Base-by-base conservation (phyloP, 1,140 invertebrate genomes). In the Plectus sambesii region DNA sequence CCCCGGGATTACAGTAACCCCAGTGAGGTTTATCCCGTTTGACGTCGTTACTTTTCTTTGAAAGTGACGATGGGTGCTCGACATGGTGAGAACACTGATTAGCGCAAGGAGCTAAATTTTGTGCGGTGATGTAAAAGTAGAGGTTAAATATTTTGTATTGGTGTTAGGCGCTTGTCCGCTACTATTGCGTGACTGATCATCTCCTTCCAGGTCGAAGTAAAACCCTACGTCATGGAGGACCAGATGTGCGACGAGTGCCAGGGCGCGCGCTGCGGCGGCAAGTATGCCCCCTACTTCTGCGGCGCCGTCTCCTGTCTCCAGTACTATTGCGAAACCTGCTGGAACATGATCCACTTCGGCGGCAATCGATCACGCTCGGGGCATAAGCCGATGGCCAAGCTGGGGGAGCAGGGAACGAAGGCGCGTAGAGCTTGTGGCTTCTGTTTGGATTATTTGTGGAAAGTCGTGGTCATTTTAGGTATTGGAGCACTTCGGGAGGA, bases 251-350 rank as follows among this genome's bases (percentile, higher is more conserved):
- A 98, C 72, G 92, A 97, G 74, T 99, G 93, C 75, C 66, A 71
- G 44, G 74, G 74, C 23, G 65, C 62, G 35, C 80, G 90, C 20
- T 97, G 92, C 73, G 85, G 85, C 48, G 88, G 89, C 38, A 94
- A 96, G 74, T 97, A 94, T 72, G 92, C 92, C 36, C 92, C 92
- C 2, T 98, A 97, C 76, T 98, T 98, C 75, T 98, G 93, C 77
- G 89, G 92, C 55, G 96, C 97, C 71, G 89, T 97, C 53, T 94
- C 90, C 53, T 98, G 93, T 73, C 79, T 98, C 61, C 79, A 93
- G 82, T 98, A 98, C 75, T 98, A 97, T 74, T 98, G 93, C 75
- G 92, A 98, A 73, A 85, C 93, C 70, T 98, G 93, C 75, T 98
- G 93, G 93, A 87, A 87, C 42, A 87, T 87, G 48, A 94, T 97